Evolutionary conservation across 2,888 invertebrate species (phyloP).

Genomic region (Tanypteryx hageni): DNA sequence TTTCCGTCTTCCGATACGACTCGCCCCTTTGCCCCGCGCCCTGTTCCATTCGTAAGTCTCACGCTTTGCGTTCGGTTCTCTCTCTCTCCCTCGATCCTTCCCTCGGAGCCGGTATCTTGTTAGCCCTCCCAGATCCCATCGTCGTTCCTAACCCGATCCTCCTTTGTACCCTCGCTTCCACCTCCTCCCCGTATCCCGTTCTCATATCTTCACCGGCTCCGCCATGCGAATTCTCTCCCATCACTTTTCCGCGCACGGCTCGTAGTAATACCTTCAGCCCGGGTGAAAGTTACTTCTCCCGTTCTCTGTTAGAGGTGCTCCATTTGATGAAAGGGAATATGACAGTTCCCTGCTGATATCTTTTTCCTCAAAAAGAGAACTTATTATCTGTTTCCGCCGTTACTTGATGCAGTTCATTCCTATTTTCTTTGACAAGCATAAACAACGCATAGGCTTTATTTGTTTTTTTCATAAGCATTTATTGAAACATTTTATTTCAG

Average conservation of each 20-base stretch:
- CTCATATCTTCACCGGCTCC: neutral
- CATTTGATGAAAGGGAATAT: slow-evolving; percentile 24
- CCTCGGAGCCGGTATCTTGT: too few species aligned
- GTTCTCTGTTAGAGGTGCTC: slow-evolving; percentile 24
- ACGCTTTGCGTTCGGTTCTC: too few species aligned
- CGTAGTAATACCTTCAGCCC: neutral
- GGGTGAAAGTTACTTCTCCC: neutral
- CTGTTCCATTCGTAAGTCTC: too few species aligned
- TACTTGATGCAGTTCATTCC: neutral
- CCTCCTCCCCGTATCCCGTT: neutral
- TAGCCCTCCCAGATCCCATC: neutral
- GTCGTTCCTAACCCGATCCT: neutral
- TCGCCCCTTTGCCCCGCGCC: too few species aligned
- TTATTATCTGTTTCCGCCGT: neutral
- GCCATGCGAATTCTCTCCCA: neutral
- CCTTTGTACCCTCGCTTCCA: neutral
- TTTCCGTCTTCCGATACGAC: too few species aligned
- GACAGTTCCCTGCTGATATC: slow-evolving; percentile 24
- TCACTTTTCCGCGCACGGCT: slow-evolving; percentile 13
- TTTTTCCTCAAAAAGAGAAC: neutral
- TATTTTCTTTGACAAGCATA: neutral
- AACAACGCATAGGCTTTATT: too few species aligned
- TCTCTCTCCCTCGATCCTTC: too few species aligned
- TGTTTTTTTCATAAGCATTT: too few species aligned
- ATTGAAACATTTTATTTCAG: too few species aligned